Evolutionary conservation across 2,113 vertebrate species (phyloP).

Genomic region (Microtus ochrogaster): DNA sequence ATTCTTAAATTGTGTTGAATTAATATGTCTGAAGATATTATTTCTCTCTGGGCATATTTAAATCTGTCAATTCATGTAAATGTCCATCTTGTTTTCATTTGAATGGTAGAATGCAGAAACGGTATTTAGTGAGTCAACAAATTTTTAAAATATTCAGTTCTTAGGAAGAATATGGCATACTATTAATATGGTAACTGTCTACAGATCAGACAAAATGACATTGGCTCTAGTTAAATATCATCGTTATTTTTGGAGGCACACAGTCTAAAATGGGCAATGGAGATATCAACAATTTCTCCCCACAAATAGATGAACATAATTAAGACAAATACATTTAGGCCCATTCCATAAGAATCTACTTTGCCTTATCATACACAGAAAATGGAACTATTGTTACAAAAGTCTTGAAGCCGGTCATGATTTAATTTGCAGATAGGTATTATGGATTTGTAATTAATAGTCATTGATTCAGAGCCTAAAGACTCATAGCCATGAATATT

Average conservation of each 20-base stretch:
- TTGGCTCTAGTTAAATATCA: constrained; percentile 58
- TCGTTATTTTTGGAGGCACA: constrained; percentile 35
- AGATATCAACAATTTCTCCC: constrained; percentile 36
- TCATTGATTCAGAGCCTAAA: neutral
- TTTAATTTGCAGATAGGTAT: constrained; percentile 20
- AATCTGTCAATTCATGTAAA: constrained; percentile 49
- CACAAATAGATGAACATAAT: constrained; percentile 8
- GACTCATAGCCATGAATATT: neutral
- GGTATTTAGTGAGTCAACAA: constrained; percentile 16
- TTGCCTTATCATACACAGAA: constrained; percentile 6
- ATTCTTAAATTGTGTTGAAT: constrained; percentile 65
- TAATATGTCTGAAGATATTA: constrained; percentile 65
- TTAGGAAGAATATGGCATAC: neutral
- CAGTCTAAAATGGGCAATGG: neutral
- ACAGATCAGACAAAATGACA: constrained; percentile 3
- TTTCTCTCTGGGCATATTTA: constrained; percentile 47
- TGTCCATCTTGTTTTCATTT: constrained; percentile 54
- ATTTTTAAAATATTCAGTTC: constrained; percentile 37
- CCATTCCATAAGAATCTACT: neutral
- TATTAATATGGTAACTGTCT: constrained; percentile 27
- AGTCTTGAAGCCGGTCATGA: neutral
- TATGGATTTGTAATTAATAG: neutral
- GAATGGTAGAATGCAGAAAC: constrained; percentile 23
- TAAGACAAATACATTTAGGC: neutral
- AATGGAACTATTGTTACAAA: constrained; percentile 3